Evolutionary conservation across 2,888 invertebrate species (phyloP).

Genomic region (Stegana nigrithorax): DNA sequence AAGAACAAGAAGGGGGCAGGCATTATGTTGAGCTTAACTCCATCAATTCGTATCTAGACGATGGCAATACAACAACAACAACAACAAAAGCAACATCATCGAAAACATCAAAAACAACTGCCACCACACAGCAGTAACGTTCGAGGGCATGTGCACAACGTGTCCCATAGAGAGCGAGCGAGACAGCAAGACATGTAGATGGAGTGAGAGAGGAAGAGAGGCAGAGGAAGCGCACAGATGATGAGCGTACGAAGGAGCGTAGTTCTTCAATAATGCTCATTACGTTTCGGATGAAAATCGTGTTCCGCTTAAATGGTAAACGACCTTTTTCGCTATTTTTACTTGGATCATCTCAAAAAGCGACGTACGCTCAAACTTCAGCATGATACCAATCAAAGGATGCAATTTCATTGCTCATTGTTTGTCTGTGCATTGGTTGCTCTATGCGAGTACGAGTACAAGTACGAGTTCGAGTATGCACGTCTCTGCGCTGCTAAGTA

Average conservation of each 20-base stretch:
- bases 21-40: background rate
- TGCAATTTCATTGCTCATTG: background rate
- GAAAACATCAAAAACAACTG: constrained; percentile 1
- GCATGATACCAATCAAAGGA: background rate
- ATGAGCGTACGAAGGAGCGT: too few relatives aligned
- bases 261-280: background rate
- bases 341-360: background rate
- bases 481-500: too few relatives aligned
- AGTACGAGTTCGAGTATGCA: too few relatives aligned
- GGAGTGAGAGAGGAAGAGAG: too few relatives aligned
- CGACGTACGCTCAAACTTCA: background rate
- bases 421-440: too few relatives aligned
- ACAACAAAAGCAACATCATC: constrained; percentile 1
- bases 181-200: too few relatives aligned
- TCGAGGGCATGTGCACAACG: too few relatives aligned
- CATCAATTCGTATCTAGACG: background rate
- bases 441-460: too few relatives aligned
- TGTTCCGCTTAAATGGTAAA: background rate
- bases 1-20: background rate
- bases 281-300: background rate
- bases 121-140: too few relatives aligned
- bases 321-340: background rate
- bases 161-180: too few relatives aligned
- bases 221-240: too few relatives aligned
- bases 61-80: too few relatives aligned